Conservation (phyloP, 2,888 invertebrate genomes). For the Monopis laevigella region DNA sequence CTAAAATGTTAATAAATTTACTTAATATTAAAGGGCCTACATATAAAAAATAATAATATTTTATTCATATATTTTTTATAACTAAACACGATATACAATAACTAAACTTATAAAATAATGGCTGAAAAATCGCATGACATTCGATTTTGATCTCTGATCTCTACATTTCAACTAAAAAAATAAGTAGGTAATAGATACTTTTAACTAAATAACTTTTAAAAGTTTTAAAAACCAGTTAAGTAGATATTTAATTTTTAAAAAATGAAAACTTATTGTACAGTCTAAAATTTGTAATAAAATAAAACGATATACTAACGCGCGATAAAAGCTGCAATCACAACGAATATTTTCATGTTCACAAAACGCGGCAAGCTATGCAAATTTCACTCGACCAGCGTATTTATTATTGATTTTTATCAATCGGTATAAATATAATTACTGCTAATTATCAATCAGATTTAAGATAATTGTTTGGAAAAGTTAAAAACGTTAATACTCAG, state of each 20-base stretch:
- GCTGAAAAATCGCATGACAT: no score
- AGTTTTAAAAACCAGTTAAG: no score
- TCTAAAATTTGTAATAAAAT: no score
- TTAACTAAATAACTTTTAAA: not conserved
- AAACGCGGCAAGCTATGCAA: not conserved
- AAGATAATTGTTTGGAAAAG: not conserved
- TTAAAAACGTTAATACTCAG: not conserved
- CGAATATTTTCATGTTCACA: slow-evolving; percentile 10
- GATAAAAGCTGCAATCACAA: slow-evolving; percentile 11
- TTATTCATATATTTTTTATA: no score
- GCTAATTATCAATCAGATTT: slow-evolving; percentile 2
- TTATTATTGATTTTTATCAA: slow-evolving; percentile 3
- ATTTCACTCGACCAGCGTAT: not conserved
- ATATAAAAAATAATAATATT: no score
- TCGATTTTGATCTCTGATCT: not conserved
- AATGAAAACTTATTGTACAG: no score
- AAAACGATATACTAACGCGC: slow-evolving; percentile 9
- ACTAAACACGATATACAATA: no score
- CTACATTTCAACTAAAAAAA: not conserved
- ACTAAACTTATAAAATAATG: no score
- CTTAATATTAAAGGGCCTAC: not conserved
- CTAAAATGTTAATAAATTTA: not conserved
- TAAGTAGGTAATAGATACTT: not conserved
- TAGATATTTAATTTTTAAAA: no score
- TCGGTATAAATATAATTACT: slow-evolving; percentile 4